Evolutionary conservation across 1,140 invertebrate species (phyloP), one percentile per base, ranked within the genome.

Genomic region (Metaphire vulgaris): DNA sequence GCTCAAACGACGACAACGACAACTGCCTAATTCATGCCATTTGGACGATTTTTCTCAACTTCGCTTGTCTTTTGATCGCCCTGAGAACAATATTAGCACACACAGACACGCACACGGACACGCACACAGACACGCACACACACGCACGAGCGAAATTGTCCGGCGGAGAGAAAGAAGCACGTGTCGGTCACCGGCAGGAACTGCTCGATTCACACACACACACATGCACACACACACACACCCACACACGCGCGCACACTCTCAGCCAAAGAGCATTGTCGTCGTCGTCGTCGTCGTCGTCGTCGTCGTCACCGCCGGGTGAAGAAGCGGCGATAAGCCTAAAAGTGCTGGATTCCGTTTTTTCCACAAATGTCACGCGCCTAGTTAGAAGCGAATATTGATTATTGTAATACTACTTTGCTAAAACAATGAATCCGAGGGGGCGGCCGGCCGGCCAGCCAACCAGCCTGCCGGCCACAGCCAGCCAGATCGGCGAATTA

Each of bases 31-130:
- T 56, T 56, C 41, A 56, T 56, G 41, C 41, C 41, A 56, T 56
- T 56, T 56, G 41, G 41, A 56, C 41, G 21, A 56, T 56, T 56
- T 56, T 56, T 56, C 41, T 56, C 41, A 56, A 56, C 41, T 56
- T 56, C 41, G 21, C 41, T 56, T 56, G 41, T 56, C 41, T 56
- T 56, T 56, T 56, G 41, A 56, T 56, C 41, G 41, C 21, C 41
- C 41, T 6, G n/a, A 21, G 41, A 6, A 56, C 41, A 56, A 56
- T 56, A 56, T 56, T 56, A 56, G 41, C 41, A 56, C 41, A 56
- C 41, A 56, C 21, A n/a, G n/a, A n/a, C n/a, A n/a, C n/a, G n/a
- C n/a, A n/a, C n/a, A n/a, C n/a, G n/a, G n/a, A n/a, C n/a, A n/a
- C n/a, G n/a, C n/a, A n/a, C n/a, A n/a, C n/a, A n/a, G n/a, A n/a